phyloP scores from a whole-genome alignment of 2,888 invertebrate genomes.

The Listrodromus nycthemerus region DNA sequence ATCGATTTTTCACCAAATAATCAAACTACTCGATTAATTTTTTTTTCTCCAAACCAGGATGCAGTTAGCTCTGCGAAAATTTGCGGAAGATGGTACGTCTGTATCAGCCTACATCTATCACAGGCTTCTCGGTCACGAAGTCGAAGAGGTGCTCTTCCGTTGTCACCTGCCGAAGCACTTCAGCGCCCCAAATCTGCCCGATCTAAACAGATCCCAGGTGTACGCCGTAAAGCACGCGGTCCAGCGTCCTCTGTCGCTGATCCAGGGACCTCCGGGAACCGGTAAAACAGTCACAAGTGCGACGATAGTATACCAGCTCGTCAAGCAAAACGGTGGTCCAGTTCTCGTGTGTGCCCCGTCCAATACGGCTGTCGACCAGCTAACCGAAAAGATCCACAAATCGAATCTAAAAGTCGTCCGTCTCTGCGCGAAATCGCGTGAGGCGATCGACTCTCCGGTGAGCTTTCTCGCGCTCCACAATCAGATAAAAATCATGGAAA shows the following conservation, averaged over 20 bases:
- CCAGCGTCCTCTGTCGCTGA: conserved; percentile 97
- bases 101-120: conserved; percentile 99
- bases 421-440: conserved; percentile 98
- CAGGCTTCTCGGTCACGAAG: conserved; percentile 96
- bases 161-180: conserved; percentile 98
- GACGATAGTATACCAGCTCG: conserved; percentile 99
- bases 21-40: neutral
- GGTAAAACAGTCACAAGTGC: conserved; percentile 99
- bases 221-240: conserved; percentile 99
- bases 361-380: conserved; percentile 99
- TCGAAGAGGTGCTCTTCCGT: conserved; percentile 96
- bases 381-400: conserved; percentile 99
- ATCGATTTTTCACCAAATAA: neutral
- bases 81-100: conserved; percentile 98
- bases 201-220: conserved; percentile 98
- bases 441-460: conserved; percentile 99
- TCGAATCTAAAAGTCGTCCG: conserved; percentile 97
- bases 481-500: conserved; percentile 97
- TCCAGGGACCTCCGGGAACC: conserved; percentile 99
- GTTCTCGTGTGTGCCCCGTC: conserved; percentile 99
- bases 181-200: conserved; percentile 98
- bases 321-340: conserved; percentile 96
- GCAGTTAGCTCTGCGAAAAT: conserved; percentile 97
- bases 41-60: conserved; percentile 87
- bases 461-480: conserved; percentile 98